Conservation (phyloP, 2,888 invertebrate genomes). For the Sarcophaga caerulescens region DNA sequence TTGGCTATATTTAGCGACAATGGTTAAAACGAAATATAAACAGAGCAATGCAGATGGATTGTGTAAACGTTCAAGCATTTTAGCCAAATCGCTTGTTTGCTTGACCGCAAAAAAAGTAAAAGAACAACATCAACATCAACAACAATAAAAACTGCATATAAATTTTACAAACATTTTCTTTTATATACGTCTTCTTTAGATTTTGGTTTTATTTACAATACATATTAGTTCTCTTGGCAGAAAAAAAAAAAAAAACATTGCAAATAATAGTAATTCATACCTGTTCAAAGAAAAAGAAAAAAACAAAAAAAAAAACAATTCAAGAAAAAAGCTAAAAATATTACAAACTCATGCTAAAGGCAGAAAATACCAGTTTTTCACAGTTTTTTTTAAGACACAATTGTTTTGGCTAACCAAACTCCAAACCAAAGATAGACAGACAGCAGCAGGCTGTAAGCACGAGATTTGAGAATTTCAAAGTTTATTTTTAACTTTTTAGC, state of each 20-base stretch:
- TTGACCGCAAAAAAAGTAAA: constrained; percentile 60
- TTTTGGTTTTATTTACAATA: constrained; percentile 32
- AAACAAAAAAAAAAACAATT: not conserved
- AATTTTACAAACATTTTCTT: constrained; percentile 35
- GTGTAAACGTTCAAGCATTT: not conserved
- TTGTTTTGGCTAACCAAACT: constrained; percentile 30
- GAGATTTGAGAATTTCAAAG: constrained; percentile 61
- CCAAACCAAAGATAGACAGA: not conserved
- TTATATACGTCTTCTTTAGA: not conserved
- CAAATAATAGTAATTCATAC: constrained; percentile 26
- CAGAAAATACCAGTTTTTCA: constrained; percentile 46
- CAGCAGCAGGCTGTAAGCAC: constrained; percentile 43
- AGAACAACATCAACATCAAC: not conserved
- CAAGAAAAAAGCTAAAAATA: constrained; percentile 17
- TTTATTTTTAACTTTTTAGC: constrained; percentile 62
- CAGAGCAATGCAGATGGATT: not conserved
- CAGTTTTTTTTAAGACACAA: constrained; percentile 21
- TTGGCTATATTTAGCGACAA: constrained; percentile 59
- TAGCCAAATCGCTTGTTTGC: constrained; percentile 30
- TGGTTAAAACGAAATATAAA: not conserved
- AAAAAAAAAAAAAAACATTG: not conserved
- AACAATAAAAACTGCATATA: constrained; percentile 3
- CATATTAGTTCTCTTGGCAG: constrained; percentile 6
- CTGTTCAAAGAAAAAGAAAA: not conserved
- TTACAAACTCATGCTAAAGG: constrained; percentile 22